Conservation (phyloP, 1,140 invertebrate species). For the Aplysia californica region DNA sequence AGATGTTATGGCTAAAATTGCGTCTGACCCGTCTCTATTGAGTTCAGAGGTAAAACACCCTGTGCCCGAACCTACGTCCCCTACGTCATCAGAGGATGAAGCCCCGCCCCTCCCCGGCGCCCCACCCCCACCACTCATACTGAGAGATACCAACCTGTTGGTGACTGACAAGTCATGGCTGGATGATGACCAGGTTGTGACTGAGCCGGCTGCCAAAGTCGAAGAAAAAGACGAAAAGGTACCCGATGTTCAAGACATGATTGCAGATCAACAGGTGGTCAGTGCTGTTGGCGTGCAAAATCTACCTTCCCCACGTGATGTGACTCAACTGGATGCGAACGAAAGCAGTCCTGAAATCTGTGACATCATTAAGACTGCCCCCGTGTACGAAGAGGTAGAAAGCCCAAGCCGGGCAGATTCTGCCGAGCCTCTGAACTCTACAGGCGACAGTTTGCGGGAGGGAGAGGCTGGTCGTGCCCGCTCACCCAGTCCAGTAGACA, state of each 20-base stretch:
- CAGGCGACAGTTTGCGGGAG: background rate
- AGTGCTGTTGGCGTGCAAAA: background rate
- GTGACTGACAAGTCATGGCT: background rate
- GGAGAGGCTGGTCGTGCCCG: background rate
- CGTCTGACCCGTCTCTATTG: background rate
- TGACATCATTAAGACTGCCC: no score
- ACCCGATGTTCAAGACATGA: background rate
- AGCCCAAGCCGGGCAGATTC: background rate
- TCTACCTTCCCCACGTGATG: background rate
- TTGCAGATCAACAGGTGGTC: background rate
- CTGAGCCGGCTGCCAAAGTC: no score
- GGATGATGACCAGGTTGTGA: background rate
- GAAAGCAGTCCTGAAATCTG: no score
- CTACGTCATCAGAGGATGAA: slow-evolving; percentile 23
- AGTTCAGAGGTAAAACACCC: background rate
- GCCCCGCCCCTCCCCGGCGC: slow-evolving; percentile 37
- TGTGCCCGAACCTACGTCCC: slow-evolving; percentile 9
- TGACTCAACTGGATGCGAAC: background rate
- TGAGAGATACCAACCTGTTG: background rate
- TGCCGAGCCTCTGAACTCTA: background rate
- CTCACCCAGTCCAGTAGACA: background rate
- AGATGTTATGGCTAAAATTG: slow-evolving; percentile 11
- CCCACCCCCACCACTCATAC: slow-evolving; percentile 30
- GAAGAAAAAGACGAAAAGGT: background rate
- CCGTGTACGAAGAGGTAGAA: background rate